Base-by-base conservation (phyloP, 2,113 vertebrate species). In the Calidris pugnax region DNA sequence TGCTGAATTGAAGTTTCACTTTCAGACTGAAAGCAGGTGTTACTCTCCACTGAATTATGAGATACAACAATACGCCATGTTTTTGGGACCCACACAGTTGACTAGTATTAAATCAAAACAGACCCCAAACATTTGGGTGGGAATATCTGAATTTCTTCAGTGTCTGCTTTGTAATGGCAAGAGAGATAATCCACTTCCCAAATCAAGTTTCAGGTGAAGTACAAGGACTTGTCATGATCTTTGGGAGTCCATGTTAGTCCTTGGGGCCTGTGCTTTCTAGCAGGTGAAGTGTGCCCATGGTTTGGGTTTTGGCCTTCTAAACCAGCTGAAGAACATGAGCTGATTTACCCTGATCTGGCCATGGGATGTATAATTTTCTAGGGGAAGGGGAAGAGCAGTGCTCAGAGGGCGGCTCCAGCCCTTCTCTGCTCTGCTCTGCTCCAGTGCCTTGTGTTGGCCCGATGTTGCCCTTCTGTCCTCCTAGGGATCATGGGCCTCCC, bases 1-100 rank as follows among this genome's bases (percentile, higher is more conserved):
- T 64, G 62, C 89, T 89, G 90, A 95, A 89, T 62, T 60, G 69
- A 95, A 59, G 69, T 82, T 87, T 95, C 80, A 87, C 77, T 95
- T 95, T 66, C 10, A 16, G 67, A 62, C 57, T 62, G 62, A 89
- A 90, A 95, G 91, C 96, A 95, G 94, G 87, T 91, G 86, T 91
- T 94, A 26, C 23, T 91, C 41, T 66, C 55, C 76, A 60, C 59
- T 88, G 88, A 78, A 75, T 62, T 56, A 81, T 19, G 62, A 90
- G 76, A 43, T 48, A 60, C 35, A 93, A 91, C 89, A 64, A 28
- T 48, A 2, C 4, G n/a, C 55, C 63, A 21, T 8, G 26, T 39
- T 57, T 93, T 39, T 23, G 57, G 41, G 26, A 24, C 73, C 19
- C 57, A 35, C 43, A 20, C 48, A 51, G n/a, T 69, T 92, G 48